These are phyloP conservation scores for Amphipyra tragopoginis DNA, from an alignment of 2,888 invertebrate genomes.

Conservation along the genomic window DNA sequence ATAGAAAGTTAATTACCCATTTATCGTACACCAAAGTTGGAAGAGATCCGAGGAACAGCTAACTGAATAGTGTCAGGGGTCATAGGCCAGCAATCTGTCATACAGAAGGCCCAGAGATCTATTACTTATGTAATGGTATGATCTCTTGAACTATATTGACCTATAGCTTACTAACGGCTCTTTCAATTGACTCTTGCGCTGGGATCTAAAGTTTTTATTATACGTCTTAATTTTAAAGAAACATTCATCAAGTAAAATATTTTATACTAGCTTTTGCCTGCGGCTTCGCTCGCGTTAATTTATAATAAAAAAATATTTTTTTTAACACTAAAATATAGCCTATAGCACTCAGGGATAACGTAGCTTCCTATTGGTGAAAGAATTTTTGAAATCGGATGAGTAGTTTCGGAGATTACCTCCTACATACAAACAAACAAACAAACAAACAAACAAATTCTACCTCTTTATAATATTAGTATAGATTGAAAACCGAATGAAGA, in stretches of 20 bases:
- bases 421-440: too few relatives aligned
- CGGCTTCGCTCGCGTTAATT: too few relatives aligned
- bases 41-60: constrained; percentile 16
- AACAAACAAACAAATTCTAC: too few relatives aligned
- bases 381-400: too few relatives aligned
- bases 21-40: constrained; percentile 11
- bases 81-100: constrained; percentile 36
- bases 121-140: constrained; percentile 26
- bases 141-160: constrained; percentile 37
- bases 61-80: constrained; percentile 20
- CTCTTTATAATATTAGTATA: too few relatives aligned
- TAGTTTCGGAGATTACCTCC: too few relatives aligned
- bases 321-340: too few relatives aligned
- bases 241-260: background rate
- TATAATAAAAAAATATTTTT: too few relatives aligned
- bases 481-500: too few relatives aligned
- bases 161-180: constrained; percentile 1
- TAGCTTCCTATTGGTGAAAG: too few relatives aligned
- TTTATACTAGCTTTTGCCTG: too few relatives aligned
- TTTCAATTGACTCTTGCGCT: constrained; percentile 23
- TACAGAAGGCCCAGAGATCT: constrained; percentile 35
- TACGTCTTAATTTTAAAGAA: background rate
- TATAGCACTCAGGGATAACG: too few relatives aligned
- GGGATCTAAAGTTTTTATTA: background rate
- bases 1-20: constrained; percentile 17